phyloP scores from a whole-genome alignment of 2,888 invertebrate species.

The Yponomeuta sedellus region DNA sequence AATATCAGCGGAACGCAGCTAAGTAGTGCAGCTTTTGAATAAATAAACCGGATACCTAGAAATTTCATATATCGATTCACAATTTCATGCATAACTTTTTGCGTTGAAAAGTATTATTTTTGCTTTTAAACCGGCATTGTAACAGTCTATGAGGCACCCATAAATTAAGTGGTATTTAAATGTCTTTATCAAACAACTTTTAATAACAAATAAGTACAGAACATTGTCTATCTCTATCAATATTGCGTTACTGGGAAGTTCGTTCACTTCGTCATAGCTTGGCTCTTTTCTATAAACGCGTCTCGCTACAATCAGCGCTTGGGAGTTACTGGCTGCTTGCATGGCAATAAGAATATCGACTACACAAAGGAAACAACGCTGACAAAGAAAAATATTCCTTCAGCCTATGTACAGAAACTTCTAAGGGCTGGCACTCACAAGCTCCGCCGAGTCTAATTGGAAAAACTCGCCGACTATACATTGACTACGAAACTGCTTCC shows the following conservation, averaged over 20 bases:
- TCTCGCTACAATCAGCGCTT: slow-evolving; percentile 6
- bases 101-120: background rate
- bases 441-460: too few relatives aligned
- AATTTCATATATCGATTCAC: too few relatives aligned
- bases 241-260: background rate
- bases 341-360: slow-evolving; percentile 21
- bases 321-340: slow-evolving; percentile 14
- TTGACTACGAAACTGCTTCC: too few relatives aligned
- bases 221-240: too few relatives aligned
- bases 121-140: too few relatives aligned
- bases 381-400: too few relatives aligned
- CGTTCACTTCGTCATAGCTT: background rate
- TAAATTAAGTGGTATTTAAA: too few relatives aligned
- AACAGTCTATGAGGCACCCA: too few relatives aligned
- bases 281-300: background rate
- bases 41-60: background rate
- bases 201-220: background rate
- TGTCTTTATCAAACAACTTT: background rate
- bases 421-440: too few relatives aligned
- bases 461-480: too few relatives aligned
- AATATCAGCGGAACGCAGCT: background rate
- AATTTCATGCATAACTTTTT: background rate
- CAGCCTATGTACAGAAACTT: too few relatives aligned
- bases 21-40: background rate
- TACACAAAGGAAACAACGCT: slow-evolving; percentile 15